A percentile compares a stretch with the other conserved stretches of the same genome.
Conservation (phyloP, 2,113 vertebrate genomes). For the Tamias sibiricus region DNA sequence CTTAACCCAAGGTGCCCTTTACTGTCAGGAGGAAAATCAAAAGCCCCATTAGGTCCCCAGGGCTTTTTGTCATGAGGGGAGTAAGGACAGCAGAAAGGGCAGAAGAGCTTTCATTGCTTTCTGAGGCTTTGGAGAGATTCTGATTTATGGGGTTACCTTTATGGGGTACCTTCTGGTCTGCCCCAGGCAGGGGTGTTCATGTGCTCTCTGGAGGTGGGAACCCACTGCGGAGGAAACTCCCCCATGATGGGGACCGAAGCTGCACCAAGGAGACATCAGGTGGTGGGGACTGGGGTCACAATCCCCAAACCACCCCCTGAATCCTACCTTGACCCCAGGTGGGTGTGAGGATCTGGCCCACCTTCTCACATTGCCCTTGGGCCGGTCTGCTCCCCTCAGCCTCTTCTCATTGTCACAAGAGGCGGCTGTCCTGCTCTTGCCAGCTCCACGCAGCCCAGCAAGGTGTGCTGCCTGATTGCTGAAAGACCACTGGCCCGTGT, state of each 20-base stretch:
- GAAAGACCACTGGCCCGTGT: no score
- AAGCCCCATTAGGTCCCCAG: background rate
- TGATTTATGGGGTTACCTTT: background rate
- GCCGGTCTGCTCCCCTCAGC: accelerated
- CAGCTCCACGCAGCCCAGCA: background rate
- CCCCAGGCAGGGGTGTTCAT: background rate
- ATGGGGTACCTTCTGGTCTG: background rate
- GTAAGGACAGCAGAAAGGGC: background rate
- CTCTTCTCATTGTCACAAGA: background rate
- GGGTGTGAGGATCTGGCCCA: background rate
- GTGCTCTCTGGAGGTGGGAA: background rate
- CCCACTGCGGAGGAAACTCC: background rate
- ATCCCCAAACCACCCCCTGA: background rate
- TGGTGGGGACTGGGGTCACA: background rate
- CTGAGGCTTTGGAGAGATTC: background rate
- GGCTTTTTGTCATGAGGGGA: background rate
- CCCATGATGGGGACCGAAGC: background rate
- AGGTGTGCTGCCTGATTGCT: background rate
- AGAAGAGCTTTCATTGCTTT: background rate
- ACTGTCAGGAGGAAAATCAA: background rate
- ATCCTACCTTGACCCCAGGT: background rate
- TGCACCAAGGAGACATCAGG: background rate
- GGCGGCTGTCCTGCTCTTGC: background rate
- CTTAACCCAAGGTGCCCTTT: background rate
- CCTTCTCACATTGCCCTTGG: no score